phyloP scores from a whole-genome alignment of 2,797 vertebrate species.

The Sebastes oblongus region DNA sequence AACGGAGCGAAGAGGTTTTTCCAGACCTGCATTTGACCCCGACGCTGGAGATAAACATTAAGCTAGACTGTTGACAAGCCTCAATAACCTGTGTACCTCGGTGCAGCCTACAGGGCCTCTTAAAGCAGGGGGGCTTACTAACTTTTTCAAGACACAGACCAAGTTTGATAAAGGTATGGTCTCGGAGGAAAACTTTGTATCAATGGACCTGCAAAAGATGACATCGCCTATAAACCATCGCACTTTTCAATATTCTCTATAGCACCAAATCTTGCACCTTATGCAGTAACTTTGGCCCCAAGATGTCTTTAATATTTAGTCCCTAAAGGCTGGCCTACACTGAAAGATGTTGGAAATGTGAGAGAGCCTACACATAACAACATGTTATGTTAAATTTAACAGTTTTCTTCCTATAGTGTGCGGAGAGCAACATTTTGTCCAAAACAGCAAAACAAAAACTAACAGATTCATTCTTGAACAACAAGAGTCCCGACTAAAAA shows the following conservation, averaged over 20 bases:
- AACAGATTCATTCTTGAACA: no score
- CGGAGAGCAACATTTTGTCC: no score
- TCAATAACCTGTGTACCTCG: not conserved
- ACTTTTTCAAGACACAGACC: not conserved
- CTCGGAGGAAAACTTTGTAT: not conserved
- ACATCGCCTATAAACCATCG: not conserved
- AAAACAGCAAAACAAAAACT: no score
- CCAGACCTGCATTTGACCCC: conserved; percentile 31
- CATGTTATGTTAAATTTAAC: no score
- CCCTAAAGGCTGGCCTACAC: not conserved
- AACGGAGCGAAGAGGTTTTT: not conserved
- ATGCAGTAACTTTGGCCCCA: not conserved
- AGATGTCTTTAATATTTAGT: not conserved
- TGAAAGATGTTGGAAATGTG: no score
- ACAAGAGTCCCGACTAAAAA: no score
- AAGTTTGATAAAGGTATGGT: not conserved
- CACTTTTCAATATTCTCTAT: not conserved
- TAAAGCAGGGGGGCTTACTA: not conserved
- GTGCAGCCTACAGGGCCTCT: not conserved
- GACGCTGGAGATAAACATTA: not conserved
- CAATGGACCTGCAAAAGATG: not conserved
- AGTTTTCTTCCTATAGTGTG: no score
- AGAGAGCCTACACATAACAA: no score
- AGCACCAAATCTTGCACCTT: not conserved
- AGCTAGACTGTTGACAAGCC: not conserved